phyloP scores from a whole-genome alignment of 2,113 vertebrate genomes.

The Sylvilagus bachmani region DNA sequence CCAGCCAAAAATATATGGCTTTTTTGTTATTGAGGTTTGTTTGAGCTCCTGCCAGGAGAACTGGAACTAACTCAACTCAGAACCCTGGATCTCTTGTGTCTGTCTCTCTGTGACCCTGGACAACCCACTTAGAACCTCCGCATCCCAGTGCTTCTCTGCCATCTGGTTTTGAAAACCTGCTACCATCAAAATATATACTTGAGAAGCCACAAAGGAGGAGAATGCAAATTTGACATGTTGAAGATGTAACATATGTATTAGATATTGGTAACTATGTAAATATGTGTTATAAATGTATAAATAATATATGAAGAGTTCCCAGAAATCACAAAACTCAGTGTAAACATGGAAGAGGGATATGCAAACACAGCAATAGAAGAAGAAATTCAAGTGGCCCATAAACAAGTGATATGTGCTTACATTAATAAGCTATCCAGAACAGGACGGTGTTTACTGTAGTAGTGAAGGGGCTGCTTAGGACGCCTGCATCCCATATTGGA shows the following conservation, averaged over 20 bases:
- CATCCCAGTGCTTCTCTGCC: neutral
- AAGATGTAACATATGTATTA: neutral
- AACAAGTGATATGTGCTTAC: neutral
- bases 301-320: neutral
- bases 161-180: neutral
- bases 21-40: slow-evolving; percentile 52
- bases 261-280: slow-evolving; percentile 11
- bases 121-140: neutral
- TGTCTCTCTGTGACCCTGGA: neutral
- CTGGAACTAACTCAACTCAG: neutral
- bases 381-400: neutral
- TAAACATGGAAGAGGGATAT: neutral
- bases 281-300: slow-evolving; percentile 2
- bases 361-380: neutral
- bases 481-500: no score
- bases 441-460: no score
- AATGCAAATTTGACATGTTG: slow-evolving; percentile 24
- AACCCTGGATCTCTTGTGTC: neutral
- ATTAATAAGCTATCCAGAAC: neutral
- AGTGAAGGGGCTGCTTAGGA: no score
- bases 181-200: neutral
- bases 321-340: neutral
- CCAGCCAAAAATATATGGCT: slow-evolving; percentile 57
- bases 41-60: slow-evolving; percentile 43
- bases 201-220: neutral